Evolutionary conservation across 2,113 vertebrate species (phyloP), one percentile per base, ranked within the genome.

Genomic region (Trematocara marginatum): DNA sequence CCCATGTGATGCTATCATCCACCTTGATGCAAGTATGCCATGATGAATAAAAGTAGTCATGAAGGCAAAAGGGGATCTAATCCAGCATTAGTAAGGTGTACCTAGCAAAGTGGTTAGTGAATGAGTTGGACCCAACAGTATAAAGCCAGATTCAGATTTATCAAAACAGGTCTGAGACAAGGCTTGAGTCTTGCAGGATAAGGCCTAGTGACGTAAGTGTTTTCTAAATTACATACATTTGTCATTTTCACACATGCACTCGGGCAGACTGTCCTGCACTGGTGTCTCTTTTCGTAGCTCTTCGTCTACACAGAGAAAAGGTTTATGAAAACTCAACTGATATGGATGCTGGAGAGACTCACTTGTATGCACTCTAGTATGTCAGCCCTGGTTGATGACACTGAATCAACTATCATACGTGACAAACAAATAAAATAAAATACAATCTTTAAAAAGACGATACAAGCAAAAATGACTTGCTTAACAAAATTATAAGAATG

Each of bases 261-360:
- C 38, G 42, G 40, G 40, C 20, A 45, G 40, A 71, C 20, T 15
- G 20, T 26, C 38, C 38, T 26, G 40, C 66, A 45, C 12, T 71
- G 20, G 7, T 16, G 1, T 71, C 7, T 42, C n/a, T 26, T 45
- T 0, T 71, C 5, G 2, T 26, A 45, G 40, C 40, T 71, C 20
- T 26, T 40, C 12, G 26, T 71, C n/a, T 16, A 71, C 38, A 26
- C 66, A 71, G 66, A 71, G 4, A 69, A 42, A 69, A 69, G n/a
- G 35, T 6, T 71, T 71, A 45, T 45, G 1, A 71, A 42, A 71
- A 26, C 40, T 3, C 38, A 45, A 16, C 12, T 20, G 20, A 26
- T 71, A 45, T 45, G 20, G 64, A 0, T 9, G 38, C 20, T 26
- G 40, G 18, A 26, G 66, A 71, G 0, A 71, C 38, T 71, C 7